These are phyloP conservation scores for Equus przewalskii DNA, from an alignment of 2,113 vertebrate genomes.

Conservation along the genomic window DNA sequence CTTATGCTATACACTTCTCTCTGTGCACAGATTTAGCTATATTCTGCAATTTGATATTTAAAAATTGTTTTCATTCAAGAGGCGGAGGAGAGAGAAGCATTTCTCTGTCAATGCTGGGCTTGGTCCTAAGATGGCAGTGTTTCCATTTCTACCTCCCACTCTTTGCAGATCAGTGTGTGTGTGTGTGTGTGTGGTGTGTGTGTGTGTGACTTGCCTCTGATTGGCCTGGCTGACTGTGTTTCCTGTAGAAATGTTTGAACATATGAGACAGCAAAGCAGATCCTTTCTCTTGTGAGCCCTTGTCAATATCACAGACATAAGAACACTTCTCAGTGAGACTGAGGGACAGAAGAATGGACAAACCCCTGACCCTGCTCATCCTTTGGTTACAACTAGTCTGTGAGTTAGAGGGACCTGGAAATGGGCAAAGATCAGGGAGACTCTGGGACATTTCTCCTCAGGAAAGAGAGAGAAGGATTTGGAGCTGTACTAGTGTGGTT, in stretches of 20 bases:
- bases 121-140: background rate
- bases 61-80: background rate
- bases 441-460: fast-evolving
- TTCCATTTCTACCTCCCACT: background rate
- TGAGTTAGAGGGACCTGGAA: conserved; percentile 18
- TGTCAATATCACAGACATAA: background rate
- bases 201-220: background rate
- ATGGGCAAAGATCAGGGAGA: background rate
- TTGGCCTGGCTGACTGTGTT: background rate
- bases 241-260: background rate
- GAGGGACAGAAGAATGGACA: background rate
- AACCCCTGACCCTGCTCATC: background rate
- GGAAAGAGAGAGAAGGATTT: background rate
- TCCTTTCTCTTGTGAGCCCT: background rate
- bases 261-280: background rate
- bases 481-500: background rate
- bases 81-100: background rate
- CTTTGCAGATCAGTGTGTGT: background rate
- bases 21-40: background rate
- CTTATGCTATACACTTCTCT: background rate
- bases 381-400: conserved; percentile 3
- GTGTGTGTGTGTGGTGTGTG: no score
- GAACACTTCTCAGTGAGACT: background rate
- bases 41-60: background rate
- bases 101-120: background rate